Evolutionary conservation across 2,888 invertebrate genomes (phyloP).

Genomic region (Flabesymbios commensalis): DNA sequence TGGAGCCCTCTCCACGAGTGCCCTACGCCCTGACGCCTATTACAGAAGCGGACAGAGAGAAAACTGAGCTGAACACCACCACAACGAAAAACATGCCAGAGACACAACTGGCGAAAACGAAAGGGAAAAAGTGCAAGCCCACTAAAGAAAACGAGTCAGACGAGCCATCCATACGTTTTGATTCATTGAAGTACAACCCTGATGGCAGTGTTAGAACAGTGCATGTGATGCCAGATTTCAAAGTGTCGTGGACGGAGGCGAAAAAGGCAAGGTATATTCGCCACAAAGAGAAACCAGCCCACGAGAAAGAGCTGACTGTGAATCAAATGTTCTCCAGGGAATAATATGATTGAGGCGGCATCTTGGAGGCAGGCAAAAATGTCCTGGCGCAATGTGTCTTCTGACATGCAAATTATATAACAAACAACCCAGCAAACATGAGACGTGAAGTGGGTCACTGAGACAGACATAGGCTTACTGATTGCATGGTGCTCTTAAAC

Average conservation of each 20-base stretch:
- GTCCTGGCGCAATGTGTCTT: too few relatives aligned
- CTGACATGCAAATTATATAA: too few relatives aligned
- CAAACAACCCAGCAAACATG: too few relatives aligned
- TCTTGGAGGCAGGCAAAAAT: too few relatives aligned
- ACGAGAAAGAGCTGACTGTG: constrained; percentile 39
- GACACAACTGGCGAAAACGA: constrained; percentile 2
- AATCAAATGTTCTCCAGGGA: constrained; percentile 39
- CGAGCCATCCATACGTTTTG: constrained; percentile 15
- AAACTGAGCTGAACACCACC: too few relatives aligned
- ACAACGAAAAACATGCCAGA: neutral
- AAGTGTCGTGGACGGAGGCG: constrained; percentile 41
- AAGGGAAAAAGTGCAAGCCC: neutral
- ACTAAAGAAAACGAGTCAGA: neutral
- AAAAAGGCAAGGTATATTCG: constrained; percentile 46
- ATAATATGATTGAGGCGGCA: too few relatives aligned
- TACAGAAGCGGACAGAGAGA: too few relatives aligned
- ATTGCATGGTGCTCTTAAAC: too few relatives aligned
- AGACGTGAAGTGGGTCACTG: too few relatives aligned
- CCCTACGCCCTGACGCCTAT: too few relatives aligned
- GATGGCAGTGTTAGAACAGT: constrained; percentile 44
- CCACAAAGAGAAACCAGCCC: constrained; percentile 27
- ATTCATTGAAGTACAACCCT: constrained; percentile 43
- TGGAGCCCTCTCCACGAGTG: too few relatives aligned
- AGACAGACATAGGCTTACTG: too few relatives aligned
- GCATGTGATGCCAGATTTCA: constrained; percentile 40